Conservation (phyloP, 2,888 invertebrate species). For the Brassicogethes aeneus region DNA sequence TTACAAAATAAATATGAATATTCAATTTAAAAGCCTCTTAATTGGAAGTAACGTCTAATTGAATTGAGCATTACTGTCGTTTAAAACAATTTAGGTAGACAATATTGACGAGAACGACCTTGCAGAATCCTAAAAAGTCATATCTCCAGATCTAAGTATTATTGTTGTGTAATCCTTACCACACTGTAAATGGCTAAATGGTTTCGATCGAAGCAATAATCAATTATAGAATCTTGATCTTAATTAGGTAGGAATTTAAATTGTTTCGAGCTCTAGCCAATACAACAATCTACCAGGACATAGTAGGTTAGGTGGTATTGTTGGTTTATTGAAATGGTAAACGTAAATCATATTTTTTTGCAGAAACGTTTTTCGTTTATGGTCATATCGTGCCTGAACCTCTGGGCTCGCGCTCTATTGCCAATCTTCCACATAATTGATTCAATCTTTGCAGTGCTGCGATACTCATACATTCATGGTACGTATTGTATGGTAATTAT, state of each 20-base stretch:
- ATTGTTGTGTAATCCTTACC: neutral
- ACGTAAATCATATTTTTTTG: neutral
- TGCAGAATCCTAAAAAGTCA: neutral
- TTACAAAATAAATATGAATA: no score
- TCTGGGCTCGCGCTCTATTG: neutral
- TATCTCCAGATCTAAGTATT: neutral
- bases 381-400: neutral
- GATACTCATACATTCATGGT: neutral
- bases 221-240: neutral
- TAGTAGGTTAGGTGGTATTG: neutral
- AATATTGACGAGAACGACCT: no score
- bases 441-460: neutral
- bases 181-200: neutral
- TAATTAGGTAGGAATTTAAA: neutral
- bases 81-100: no score
- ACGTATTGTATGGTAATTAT: neutral
- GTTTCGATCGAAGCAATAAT: neutral
- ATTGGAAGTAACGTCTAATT: no score
- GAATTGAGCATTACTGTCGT: no score
- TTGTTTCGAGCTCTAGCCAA: no score
- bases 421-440: neutral
- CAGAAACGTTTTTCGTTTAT: neutral
- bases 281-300: neutral
- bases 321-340: neutral
- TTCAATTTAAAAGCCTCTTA: no score